phyloP scores from a whole-genome alignment of 2,113 vertebrate species.

The Penelope pileata region DNA sequence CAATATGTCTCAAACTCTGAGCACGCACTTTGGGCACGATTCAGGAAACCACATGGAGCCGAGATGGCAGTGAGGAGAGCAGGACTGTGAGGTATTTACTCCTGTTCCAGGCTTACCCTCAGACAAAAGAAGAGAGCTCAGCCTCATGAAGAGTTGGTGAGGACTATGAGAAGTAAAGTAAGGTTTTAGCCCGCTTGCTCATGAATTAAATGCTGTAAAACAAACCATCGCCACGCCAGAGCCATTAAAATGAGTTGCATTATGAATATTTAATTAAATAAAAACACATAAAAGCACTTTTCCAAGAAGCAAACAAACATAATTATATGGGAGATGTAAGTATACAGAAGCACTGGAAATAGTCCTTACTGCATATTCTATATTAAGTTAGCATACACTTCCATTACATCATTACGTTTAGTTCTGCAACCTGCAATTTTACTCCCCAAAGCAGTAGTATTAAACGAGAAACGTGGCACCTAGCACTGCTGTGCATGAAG shows the following conservation, averaged over 20 bases:
- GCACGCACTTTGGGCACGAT: rapidly evolving
- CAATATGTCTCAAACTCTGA: background rate
- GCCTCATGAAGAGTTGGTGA: background rate
- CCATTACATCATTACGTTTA: background rate
- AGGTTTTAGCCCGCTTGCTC: background rate
- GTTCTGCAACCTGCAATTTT: background rate
- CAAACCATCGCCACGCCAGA: background rate
- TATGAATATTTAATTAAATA: background rate
- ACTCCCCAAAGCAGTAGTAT: background rate
- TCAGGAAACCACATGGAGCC: background rate
- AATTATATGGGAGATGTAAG: background rate
- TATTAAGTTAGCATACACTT: background rate
- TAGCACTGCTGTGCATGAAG: background rate
- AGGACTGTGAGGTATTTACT: background rate
- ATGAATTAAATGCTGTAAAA: background rate
- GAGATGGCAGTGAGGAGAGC: background rate
- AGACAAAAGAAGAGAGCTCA: background rate
- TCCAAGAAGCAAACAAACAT: background rate
- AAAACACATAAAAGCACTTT: background rate
- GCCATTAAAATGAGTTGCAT: background rate
- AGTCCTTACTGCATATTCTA: background rate
- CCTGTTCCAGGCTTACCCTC: background rate
- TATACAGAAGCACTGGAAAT: background rate
- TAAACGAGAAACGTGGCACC: background rate
- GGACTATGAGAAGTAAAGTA: background rate